phyloP scores from a whole-genome alignment of 2,888 invertebrate genomes.

The Drosophila prolongata region DNA sequence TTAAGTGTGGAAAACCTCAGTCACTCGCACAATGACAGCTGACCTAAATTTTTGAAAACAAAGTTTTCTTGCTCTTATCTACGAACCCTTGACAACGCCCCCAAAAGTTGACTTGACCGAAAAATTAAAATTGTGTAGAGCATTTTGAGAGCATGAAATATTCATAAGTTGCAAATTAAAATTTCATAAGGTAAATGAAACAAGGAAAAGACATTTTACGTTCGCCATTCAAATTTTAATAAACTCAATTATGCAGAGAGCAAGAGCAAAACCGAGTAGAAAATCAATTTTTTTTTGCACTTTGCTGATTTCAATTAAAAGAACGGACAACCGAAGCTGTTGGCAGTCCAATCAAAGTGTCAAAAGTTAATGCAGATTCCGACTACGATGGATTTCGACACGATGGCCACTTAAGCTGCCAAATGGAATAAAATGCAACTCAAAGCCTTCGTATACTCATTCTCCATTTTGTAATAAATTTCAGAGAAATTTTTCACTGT shows the following conservation, averaged over 20 bases:
- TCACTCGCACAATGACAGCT: conserved; percentile 32
- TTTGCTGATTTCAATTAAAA: conserved; percentile 52
- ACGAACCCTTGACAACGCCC: background rate
- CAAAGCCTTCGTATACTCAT: conserved; percentile 14
- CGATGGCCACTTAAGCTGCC: conserved; percentile 63
- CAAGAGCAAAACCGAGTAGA: conserved; percentile 4
- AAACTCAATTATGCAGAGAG: conserved; percentile 61
- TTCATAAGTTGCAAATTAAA: conserved; percentile 58
- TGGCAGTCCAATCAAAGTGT: conserved; percentile 62
- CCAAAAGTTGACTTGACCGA: conserved; percentile 25
- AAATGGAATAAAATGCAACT: conserved; percentile 46
- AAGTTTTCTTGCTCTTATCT: conserved; percentile 22
- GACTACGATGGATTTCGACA: conserved; percentile 47
- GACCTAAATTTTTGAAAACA: conserved; percentile 35
- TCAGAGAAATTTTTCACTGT: conserved; percentile 54
- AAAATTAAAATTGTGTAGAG: conserved; percentile 48
- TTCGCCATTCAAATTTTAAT: conserved; percentile 63
- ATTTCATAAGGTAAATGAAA: conserved; percentile 60
- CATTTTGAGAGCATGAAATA: conserved; percentile 47
- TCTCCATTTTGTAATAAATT: conserved; percentile 68
- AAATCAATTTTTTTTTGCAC: conserved; percentile 43
- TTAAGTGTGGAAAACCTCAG: conserved; percentile 37
- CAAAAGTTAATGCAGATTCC: conserved; percentile 65
- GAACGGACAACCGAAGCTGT: conserved; percentile 19
- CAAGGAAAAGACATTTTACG: conserved; percentile 64